Percentiles rank a stretch among this genome's conserved stretches.
These are phyloP conservation scores for Ischnura elegans DNA, from an alignment of 2,888 invertebrate species.

Conservation along the genomic window DNA sequence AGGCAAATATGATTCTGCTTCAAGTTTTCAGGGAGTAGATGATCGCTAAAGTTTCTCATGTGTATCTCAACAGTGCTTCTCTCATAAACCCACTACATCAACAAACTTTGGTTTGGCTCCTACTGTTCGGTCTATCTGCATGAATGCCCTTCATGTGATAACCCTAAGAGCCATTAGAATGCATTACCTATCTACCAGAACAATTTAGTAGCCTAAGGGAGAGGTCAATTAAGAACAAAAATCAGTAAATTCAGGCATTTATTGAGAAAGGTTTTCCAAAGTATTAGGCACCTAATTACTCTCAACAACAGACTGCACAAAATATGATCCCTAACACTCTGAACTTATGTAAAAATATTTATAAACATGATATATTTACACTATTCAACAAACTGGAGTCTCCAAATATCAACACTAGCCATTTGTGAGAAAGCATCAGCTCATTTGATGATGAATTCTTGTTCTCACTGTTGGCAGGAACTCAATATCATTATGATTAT, in stretches of 20 bases:
- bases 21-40: no score
- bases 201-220: no score
- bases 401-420: neutral
- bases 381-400: neutral
- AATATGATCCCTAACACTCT: conserved; percentile 11
- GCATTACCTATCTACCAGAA: no score
- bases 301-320: neutral
- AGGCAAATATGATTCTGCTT: no score
- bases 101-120: no score
- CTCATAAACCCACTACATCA: no score
- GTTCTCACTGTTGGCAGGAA: neutral
- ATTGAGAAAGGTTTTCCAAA: neutral
- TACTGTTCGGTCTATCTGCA: no score
- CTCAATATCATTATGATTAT: neutral
- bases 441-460: neutral
- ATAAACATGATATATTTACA: neutral
- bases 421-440: conserved; percentile 2
- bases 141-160: no score
- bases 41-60: no score
- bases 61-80: no score
- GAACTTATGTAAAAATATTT: conserved; percentile 4
- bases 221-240: neutral
- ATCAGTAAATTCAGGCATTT: neutral
- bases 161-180: no score
- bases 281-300: neutral